phyloP scores from a whole-genome alignment of 2,888 invertebrate genomes.

The Cerastis leucographa region DNA sequence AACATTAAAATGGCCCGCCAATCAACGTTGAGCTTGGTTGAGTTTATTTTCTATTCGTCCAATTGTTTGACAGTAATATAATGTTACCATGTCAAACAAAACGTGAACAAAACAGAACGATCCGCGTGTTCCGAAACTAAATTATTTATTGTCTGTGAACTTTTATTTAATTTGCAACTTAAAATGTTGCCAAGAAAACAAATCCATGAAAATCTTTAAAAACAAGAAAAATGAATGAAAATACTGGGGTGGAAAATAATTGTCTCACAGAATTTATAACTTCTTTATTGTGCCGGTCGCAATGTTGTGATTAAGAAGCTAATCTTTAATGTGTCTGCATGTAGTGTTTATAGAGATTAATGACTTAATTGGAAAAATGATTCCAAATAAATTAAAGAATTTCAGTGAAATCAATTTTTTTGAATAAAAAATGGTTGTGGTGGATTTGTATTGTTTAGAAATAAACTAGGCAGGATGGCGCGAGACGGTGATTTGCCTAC shows the following conservation, averaged over 20 bases:
- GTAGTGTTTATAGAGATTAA: conserved; percentile 23
- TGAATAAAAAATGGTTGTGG: conserved; percentile 48
- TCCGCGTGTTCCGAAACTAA: conserved; percentile 38
- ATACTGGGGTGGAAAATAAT: conserved; percentile 37
- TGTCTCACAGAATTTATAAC: conserved; percentile 11
- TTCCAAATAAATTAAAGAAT: conserved; percentile 26
- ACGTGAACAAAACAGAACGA: conserved; percentile 14
- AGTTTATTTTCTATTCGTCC: conserved; percentile 6
- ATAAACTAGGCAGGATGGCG: conserved; percentile 87
- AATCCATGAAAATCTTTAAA: conserved; percentile 51
- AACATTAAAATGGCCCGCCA: conserved; percentile 17
- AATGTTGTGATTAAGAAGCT: conserved; percentile 40
- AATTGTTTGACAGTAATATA: conserved; percentile 53
- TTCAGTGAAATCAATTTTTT: conserved; percentile 27
- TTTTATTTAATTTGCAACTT: conserved; percentile 38
- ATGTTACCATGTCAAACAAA: conserved; percentile 54
- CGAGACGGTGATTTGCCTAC: conserved; percentile 95
- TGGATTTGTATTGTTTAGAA: conserved; percentile 59
- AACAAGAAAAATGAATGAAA: conserved; percentile 62
- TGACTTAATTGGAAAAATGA: conserved; percentile 40
- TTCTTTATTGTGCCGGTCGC: conserved; percentile 7
- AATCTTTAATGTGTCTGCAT: conserved; percentile 22
- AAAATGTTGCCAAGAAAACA: conserved; percentile 57
- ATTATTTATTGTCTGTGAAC: conserved; percentile 42
- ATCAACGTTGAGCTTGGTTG: conserved; percentile 30